phyloP scores from a whole-genome alignment of 2,888 invertebrate species.

The Gnatocerus cornutus region DNA sequence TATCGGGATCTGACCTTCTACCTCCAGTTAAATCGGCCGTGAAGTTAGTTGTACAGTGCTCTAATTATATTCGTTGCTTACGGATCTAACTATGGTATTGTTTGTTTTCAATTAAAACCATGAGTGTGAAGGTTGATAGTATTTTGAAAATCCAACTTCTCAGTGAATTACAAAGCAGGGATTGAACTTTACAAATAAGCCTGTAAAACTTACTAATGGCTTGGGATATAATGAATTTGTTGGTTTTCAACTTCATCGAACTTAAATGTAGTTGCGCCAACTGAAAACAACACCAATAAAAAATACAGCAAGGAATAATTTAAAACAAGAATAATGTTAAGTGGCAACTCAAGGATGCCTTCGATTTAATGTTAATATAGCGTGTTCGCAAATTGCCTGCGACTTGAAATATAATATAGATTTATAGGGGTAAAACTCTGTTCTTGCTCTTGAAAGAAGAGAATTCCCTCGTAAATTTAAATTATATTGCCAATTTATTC shows the following conservation, averaged over 20 bases:
- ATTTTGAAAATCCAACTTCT: not conserved
- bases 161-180: too few relatives aligned
- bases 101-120: conserved; percentile 11
- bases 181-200: too few relatives aligned
- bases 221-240: too few relatives aligned
- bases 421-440: not conserved
- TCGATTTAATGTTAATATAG: not conserved
- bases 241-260: too few relatives aligned
- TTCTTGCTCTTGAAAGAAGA: not conserved
- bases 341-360: not conserved
- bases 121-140: conserved; percentile 16
- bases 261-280: too few relatives aligned
- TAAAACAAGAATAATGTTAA: not conserved
- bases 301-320: too few relatives aligned
- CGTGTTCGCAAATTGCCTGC: not conserved
- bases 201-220: too few relatives aligned
- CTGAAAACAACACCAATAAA: too few relatives aligned
- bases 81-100: conserved; percentile 20
- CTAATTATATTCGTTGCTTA: conserved; percentile 18
- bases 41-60: conserved; percentile 14
- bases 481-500: not conserved
- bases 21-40: conserved; percentile 12
- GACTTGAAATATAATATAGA: not conserved
- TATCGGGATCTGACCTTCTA: conserved; percentile 20
- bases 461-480: not conserved